These are phyloP conservation scores for Drosophila kanekoi DNA, from an alignment of 2,888 invertebrate genomes.

Conservation along the genomic window DNA sequence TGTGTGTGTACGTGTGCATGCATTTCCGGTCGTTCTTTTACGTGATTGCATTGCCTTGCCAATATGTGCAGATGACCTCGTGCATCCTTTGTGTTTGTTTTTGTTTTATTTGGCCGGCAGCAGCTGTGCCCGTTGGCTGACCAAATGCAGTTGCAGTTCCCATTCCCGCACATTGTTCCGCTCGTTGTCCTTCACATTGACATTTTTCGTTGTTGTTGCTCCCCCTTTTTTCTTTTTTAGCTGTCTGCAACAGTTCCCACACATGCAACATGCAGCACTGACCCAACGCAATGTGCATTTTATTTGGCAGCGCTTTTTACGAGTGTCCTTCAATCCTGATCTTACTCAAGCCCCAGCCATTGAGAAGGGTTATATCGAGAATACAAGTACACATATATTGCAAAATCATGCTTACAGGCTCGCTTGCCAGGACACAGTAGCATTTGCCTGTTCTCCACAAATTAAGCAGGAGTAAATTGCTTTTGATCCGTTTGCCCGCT, in stretches of 20 bases:
- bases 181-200: conserved; percentile 68
- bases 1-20: conserved; percentile 29
- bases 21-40: conserved; percentile 70
- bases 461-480: too few species aligned
- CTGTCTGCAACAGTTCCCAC: conserved; percentile 44
- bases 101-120: conserved; percentile 16
- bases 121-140: conserved; percentile 49
- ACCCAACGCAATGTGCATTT: conserved; percentile 56
- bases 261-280: conserved; percentile 45
- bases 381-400: too few species aligned
- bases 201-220: conserved; percentile 56
- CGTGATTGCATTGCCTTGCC: conserved; percentile 53
- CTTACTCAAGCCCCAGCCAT: background rate
- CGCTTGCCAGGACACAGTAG: too few species aligned
- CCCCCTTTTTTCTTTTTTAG: background rate
- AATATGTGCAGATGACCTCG: conserved; percentile 46
- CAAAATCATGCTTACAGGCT: too few species aligned
- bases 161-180: conserved; percentile 9
- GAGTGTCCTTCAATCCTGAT: background rate
- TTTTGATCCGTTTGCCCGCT: too few species aligned
- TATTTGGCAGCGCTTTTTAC: background rate
- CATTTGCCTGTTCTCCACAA: too few species aligned
- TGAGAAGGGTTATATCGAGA: too few species aligned
- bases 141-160: conserved; percentile 47
- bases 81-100: background rate